phyloP scores from a whole-genome alignment of 1,140 invertebrate species.

The Subanguina moxae region DNA sequence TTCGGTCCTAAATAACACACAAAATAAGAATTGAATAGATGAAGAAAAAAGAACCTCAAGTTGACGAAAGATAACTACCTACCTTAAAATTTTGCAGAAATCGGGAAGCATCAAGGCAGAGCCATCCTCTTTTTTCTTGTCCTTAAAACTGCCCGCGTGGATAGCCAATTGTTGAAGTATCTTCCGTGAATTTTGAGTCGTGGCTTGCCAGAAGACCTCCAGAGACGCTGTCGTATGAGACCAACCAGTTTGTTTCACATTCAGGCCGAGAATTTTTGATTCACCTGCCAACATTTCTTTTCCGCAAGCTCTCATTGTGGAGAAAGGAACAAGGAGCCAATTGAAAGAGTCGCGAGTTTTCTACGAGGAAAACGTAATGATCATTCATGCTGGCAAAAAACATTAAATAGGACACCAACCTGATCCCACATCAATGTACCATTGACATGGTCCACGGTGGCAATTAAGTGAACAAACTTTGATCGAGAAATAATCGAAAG shows the following conservation, averaged over 20 bases:
- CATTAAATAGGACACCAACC: constrained; percentile 13
- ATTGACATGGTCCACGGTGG: constrained; percentile 26
- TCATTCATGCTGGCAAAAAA: too few relatives aligned
- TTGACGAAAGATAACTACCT: too few relatives aligned
- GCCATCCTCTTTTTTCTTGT: constrained; percentile 1
- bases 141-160: constrained; percentile 11
- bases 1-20: constrained; percentile 17
- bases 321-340: constrained; percentile 20
- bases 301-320: constrained; percentile 17
- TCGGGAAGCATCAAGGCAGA: constrained; percentile 10
- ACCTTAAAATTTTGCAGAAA: constrained; percentile 19
- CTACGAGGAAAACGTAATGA: constrained; percentile 7
- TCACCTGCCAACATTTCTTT: constrained; percentile 15
- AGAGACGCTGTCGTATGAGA: constrained; percentile 17
- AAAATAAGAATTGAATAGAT: background rate
- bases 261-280: constrained; percentile 8
- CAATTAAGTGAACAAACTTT: constrained; percentile 16
- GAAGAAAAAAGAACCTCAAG: constrained; percentile 18
- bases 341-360: constrained; percentile 20
- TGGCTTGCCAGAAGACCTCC: constrained; percentile 26
- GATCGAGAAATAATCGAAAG: constrained; percentile 16
- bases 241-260: background rate
- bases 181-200: constrained; percentile 28
- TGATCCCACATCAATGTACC: constrained; percentile 28
- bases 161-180: constrained; percentile 29